Base-by-base conservation (phyloP, 2,797 vertebrate species). In the Arrhamphus sclerolepis region DNA sequence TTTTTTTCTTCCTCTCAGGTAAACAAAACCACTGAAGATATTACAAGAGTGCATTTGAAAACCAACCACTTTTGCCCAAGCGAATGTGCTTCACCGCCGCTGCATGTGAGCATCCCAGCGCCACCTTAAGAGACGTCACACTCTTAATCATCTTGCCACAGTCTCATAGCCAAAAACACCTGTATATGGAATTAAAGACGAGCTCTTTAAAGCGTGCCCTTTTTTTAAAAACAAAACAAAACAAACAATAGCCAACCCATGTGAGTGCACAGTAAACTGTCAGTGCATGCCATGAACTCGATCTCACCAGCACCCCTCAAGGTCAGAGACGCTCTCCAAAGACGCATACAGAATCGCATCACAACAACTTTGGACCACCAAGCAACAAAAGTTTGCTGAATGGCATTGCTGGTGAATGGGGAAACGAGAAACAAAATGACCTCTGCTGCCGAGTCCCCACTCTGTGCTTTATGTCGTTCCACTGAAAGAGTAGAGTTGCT, bases 381-480 rank as follows among this genome's bases (percentile, higher is more conserved):
- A 38, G 13, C 34, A 69, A 80, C 77, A 72, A 76, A 53, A 16
- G 60, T 63, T 46, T 68, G 47, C 64, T 71, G 34, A 83, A 73
- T 75, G 72, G 60, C 80, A 69, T 81, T 89, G 87, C 87, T 90
- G 86, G 84, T 89, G 81, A 86, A 72, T 68, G 64, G 65, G 70
- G 78, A 72, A 61, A 44, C 8, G n/a, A 26, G 9, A 52, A 71
- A 48, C 17, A 7, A 62, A 58, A 58, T 11, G 39, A 75, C 71
- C 41, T 58, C 64, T 74, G 56, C 66, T 66, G 3, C 59, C 46
- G 6, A 54, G 50, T 72, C 81, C 72, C 82, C 77, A 13, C 59
- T 73, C 86, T 92, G 90, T 92, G 91, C 89, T 92, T 90, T 72
- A 79, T 72, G 70, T 81, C 79, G 69, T 73, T 52, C 19, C 21